These are phyloP conservation scores for Podocnemis expansa DNA, from an alignment of 2,113 vertebrate genomes.

Conservation along the genomic window DNA sequence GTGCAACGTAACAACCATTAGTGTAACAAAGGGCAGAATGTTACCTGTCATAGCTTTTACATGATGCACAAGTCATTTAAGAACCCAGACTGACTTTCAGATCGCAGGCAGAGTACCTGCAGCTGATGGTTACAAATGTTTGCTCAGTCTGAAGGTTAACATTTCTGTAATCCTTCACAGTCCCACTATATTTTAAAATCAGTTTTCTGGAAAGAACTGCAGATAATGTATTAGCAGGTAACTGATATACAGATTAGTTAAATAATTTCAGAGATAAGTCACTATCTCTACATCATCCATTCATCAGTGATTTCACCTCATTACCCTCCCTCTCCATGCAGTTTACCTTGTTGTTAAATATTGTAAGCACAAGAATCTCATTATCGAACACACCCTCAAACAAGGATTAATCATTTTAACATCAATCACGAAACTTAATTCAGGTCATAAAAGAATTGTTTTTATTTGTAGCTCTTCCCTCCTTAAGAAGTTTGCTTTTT, in stretches of 20 bases:
- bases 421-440: not conserved
- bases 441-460: not conserved
- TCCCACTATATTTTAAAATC: not conserved
- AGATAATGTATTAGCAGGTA: not conserved
- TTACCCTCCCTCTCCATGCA: constrained; percentile 28
- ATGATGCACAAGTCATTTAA: not conserved
- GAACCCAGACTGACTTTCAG: not conserved
- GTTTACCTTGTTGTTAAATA: constrained; percentile 7
- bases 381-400: not conserved
- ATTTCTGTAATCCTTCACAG: not conserved
- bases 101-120: rapidly evolving
- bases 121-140: not conserved
- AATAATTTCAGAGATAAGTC: constrained; percentile 23
- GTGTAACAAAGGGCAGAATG: not conserved
- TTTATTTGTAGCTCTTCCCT: not conserved
- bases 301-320: constrained; percentile 36
- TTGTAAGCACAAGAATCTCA: not conserved
- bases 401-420: not conserved
- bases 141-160: not conserved
- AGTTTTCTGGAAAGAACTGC: not conserved
- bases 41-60: not conserved
- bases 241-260: not conserved
- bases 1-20: not conserved
- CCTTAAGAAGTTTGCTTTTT: not conserved
- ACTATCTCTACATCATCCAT: constrained; percentile 65